Evolutionary conservation across 2,888 invertebrate species (phyloP).

Genomic region (Pyrochroa serraticornis): DNA sequence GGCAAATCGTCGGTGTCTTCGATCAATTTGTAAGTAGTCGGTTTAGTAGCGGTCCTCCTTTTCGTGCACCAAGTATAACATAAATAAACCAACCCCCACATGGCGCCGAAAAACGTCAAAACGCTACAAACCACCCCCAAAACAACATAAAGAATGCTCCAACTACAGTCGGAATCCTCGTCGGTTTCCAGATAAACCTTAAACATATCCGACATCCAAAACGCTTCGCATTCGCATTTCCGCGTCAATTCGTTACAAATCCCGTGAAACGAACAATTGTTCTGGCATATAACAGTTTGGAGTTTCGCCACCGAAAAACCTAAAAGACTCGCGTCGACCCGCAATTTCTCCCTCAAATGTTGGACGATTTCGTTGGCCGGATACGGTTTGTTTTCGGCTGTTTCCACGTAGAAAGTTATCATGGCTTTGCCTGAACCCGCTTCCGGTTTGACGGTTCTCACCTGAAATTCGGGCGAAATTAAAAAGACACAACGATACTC

Average conservation of each 20-base stretch:
- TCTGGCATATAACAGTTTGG: slow-evolving; percentile 87
- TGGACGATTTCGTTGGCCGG: slow-evolving; percentile 70
- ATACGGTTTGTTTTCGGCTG: slow-evolving; percentile 55
- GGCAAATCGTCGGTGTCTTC: slow-evolving; percentile 61
- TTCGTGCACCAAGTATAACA: slow-evolving; percentile 64
- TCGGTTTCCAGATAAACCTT: slow-evolving; percentile 49
- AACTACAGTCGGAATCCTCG: slow-evolving; percentile 71
- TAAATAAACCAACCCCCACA: slow-evolving; percentile 70
- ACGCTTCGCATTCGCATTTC: slow-evolving; percentile 89
- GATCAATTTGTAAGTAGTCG: slow-evolving; percentile 74
- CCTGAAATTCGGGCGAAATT: slow-evolving; percentile 35
- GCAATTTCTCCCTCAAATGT: slow-evolving; percentile 70
- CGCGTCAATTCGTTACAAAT: slow-evolving; percentile 83
- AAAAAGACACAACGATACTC: slow-evolving; percentile 8
- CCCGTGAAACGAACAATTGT: slow-evolving; percentile 92
- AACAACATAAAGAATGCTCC: slow-evolving; percentile 93
- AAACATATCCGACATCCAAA: slow-evolving; percentile 84
- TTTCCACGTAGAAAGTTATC: slow-evolving; percentile 59
- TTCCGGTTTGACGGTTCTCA: slow-evolving; percentile 60
- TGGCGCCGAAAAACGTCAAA: slow-evolving; percentile 62
- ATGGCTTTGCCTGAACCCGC: slow-evolving; percentile 60
- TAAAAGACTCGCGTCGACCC: slow-evolving; percentile 72
- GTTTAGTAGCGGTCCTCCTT: slow-evolving; percentile 60
- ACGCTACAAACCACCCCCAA: slow-evolving; percentile 71
- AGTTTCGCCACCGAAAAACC: slow-evolving; percentile 75